A percentile compares a stretch with the other conserved stretches of the same genome.
phyloP scores from a whole-genome alignment of 1,140 invertebrate genomes.

The Ectropis grisescens region DNA sequence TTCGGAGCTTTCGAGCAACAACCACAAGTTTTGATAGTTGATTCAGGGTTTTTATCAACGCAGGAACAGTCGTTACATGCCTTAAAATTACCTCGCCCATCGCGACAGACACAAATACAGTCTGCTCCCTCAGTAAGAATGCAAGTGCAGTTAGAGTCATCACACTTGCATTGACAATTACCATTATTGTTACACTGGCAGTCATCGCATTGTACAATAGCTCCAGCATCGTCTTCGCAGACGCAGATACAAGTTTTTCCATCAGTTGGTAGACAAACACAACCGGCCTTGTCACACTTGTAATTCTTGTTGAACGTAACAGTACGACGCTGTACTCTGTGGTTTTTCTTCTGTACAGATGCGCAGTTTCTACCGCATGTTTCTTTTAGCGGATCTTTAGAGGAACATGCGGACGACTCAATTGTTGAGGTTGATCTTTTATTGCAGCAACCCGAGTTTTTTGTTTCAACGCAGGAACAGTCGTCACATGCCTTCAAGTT shows the following conservation, averaged over 20 bases:
- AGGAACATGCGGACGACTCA: too few relatives aligned
- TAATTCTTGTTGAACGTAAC: too few relatives aligned
- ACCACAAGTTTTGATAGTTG: too few relatives aligned
- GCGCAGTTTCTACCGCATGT: too few relatives aligned
- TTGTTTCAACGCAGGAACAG: constrained; percentile 7
- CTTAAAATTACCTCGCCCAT: constrained; percentile 14
- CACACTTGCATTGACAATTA: constrained; percentile 7
- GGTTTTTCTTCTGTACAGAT: too few relatives aligned
- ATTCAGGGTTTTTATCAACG: background rate
- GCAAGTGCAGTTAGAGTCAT: constrained; percentile 16
- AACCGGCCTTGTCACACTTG: constrained; percentile 12
- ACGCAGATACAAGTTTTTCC: constrained; percentile 13
- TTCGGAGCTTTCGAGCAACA: too few relatives aligned
- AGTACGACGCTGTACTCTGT: too few relatives aligned
- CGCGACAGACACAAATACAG: constrained; percentile 22
- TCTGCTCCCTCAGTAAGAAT: constrained; percentile 12
- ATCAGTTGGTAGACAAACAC: constrained; percentile 10
- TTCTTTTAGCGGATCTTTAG: too few relatives aligned
- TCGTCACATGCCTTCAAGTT: constrained; percentile 15
- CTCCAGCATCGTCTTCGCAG: constrained; percentile 10
- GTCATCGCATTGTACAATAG: constrained; percentile 6
- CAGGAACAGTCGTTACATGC: constrained; percentile 16
- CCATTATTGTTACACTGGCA: constrained; percentile 9
- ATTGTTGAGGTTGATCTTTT: too few relatives aligned
- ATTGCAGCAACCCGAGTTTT: too few relatives aligned